A percentile compares a stretch with the other conserved stretches of the same genome.
Evolutionary conservation across 64 coral and sea anemone species (phyloP).

Genomic region (Porites australiensis): DNA sequence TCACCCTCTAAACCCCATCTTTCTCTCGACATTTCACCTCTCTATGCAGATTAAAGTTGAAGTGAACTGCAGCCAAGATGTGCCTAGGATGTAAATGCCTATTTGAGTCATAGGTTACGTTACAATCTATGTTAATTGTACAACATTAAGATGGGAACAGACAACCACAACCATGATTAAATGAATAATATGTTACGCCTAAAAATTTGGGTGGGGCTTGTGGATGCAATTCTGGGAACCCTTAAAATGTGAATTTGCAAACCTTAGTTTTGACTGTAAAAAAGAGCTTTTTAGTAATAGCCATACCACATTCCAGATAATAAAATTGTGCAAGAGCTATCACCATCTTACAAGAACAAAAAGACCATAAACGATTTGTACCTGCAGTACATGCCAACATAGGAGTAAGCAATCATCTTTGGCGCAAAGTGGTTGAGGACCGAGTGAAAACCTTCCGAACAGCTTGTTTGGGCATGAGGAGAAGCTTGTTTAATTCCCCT

Average conservation of each 20-base stretch:
- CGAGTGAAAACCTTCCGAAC: constrained; percentile 24
- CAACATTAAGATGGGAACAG: background rate
- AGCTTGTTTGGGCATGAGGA: constrained; percentile 1
- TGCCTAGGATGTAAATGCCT: constrained; percentile 6
- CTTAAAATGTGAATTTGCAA: too few species aligned
- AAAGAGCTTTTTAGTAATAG: too few species aligned
- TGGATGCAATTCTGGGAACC: too few species aligned
- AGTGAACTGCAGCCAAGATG: background rate
- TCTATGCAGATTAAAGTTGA: constrained; percentile 9
- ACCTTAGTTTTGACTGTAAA: too few species aligned
- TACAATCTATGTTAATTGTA: too few species aligned
- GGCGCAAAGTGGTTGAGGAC: constrained; percentile 14
- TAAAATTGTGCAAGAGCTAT: too few species aligned
- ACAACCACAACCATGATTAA: background rate
- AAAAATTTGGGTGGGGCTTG: too few species aligned
- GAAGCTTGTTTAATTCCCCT: constrained; percentile 29
- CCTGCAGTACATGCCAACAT: constrained; percentile 31
- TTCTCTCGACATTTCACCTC: background rate
- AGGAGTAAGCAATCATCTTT: constrained; percentile 10
- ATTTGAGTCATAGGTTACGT: too few species aligned
- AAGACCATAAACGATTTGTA: background rate
- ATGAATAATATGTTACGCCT: too few species aligned
- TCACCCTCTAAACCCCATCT: background rate
- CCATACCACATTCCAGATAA: too few species aligned
- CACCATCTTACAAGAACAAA: too few species aligned